phyloP scores from a whole-genome alignment of 1,140 invertebrate genomes.

The Zaprionus kolodkinae region DNA sequence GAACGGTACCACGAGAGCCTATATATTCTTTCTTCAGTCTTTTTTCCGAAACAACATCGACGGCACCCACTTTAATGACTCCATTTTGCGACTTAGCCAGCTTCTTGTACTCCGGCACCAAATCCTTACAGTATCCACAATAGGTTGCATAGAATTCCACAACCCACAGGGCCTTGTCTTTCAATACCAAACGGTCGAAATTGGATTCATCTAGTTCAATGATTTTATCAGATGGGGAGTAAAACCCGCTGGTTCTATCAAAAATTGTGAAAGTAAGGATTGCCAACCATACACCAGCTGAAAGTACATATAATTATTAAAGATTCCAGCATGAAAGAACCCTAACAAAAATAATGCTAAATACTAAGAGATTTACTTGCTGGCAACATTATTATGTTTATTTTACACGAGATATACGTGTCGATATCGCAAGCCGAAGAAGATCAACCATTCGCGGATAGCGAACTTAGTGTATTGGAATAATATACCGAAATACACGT shows the following conservation, averaged over 20 bases:
- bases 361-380: constrained; percentile 44
- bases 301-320: not conserved
- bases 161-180: constrained; percentile 95
- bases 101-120: constrained; percentile 95
- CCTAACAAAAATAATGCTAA: too few relatives aligned
- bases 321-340: not conserved
- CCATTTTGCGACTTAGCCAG: constrained; percentile 94
- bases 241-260: constrained; percentile 87
- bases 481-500: constrained; percentile 32
- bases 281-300: constrained; percentile 58
- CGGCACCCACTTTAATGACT: constrained; percentile 94
- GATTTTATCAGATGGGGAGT: constrained; percentile 91
- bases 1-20: constrained; percentile 85
- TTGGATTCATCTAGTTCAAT: constrained; percentile 94
- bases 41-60: constrained; percentile 87
- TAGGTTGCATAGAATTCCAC: constrained; percentile 96
- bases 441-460: too few relatives aligned
- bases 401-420: not conserved
- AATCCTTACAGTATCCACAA: constrained; percentile 94
- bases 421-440: not conserved
- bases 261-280: constrained; percentile 25
- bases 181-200: constrained; percentile 94
- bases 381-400: not conserved
- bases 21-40: too few relatives aligned
- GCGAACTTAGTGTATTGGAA: too few relatives aligned